phyloP scores from a whole-genome alignment of 2,888 invertebrate species.

The Zaprionus lineosus region DNA sequence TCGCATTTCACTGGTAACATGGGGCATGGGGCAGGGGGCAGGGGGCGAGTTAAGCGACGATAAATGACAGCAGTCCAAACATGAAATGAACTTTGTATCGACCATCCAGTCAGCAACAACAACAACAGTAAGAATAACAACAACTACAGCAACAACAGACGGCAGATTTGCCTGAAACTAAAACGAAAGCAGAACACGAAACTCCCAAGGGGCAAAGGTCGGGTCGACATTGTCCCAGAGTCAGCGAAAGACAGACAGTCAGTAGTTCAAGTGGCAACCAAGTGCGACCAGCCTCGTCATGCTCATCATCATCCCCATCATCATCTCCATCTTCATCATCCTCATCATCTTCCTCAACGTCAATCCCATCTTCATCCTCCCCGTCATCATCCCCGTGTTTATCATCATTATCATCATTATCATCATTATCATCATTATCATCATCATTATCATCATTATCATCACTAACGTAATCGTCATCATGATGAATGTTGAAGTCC shows the following conservation, averaged over 20 bases:
- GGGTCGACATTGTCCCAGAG: neutral
- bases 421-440: neutral
- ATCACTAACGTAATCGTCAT: neutral
- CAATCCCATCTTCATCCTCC: neutral
- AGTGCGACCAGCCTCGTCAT: no score
- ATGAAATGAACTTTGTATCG: conserved; percentile 40
- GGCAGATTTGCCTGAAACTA: conserved; percentile 24
- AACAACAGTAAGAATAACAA: conserved; percentile 17
- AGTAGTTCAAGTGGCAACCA: conserved; percentile 15
- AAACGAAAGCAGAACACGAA: conserved; percentile 26
- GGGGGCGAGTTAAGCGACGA: conserved; percentile 36
- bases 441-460: neutral
- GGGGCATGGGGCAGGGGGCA: neutral
- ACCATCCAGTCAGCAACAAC: no score
- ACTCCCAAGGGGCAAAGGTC: conserved; percentile 24
- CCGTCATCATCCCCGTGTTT: no score
- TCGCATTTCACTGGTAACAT: conserved; percentile 42
- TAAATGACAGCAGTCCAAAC: conserved; percentile 54
- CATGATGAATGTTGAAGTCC: no score
- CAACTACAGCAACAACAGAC: conserved; percentile 18
- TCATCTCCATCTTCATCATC: neutral
- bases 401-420: neutral
- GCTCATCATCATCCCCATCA: neutral
- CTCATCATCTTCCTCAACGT: neutral
- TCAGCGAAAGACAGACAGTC: neutral